Evolutionary conservation across 2,113 vertebrate species (phyloP).

Genomic region (Acrocephalus kingi): DNA sequence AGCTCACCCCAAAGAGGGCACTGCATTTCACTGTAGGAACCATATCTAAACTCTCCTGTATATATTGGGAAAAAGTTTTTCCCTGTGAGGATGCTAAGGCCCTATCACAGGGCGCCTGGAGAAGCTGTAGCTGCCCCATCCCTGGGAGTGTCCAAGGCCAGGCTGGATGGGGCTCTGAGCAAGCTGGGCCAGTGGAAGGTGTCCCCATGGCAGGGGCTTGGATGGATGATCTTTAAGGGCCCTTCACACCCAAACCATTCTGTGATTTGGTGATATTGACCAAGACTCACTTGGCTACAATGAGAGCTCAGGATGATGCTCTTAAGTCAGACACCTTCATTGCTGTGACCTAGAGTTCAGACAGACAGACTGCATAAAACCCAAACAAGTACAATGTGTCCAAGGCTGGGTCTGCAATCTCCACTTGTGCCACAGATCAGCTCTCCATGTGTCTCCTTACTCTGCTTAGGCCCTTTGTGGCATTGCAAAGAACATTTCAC

Average conservation of each 20-base stretch:
- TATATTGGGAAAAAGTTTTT: not conserved
- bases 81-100: rapidly evolving
- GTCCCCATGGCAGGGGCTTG: not conserved
- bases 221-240: not conserved
- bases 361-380: not conserved
- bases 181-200: rapidly evolving
- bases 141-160: not conserved
- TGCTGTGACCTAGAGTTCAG: not conserved
- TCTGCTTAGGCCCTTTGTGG: not conserved
- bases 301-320: not conserved
- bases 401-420: not conserved
- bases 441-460: not conserved
- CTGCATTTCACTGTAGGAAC: not conserved
- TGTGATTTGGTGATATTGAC: not conserved
- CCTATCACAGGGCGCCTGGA: not conserved
- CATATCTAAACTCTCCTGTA: not conserved
- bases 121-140: not conserved
- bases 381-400: not conserved
- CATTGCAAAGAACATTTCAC: not conserved
- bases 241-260: not conserved
- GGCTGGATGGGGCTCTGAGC: not conserved
- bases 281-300: not conserved
- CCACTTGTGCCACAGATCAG: not conserved
- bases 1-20: not conserved
- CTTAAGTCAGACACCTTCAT: not conserved